A percentile compares a stretch with the other conserved stretches of the same genome.
These are phyloP conservation scores for Temnothorax unifasciatus DNA, from an alignment of 2,888 invertebrate genomes.

Conservation along the genomic window DNA sequence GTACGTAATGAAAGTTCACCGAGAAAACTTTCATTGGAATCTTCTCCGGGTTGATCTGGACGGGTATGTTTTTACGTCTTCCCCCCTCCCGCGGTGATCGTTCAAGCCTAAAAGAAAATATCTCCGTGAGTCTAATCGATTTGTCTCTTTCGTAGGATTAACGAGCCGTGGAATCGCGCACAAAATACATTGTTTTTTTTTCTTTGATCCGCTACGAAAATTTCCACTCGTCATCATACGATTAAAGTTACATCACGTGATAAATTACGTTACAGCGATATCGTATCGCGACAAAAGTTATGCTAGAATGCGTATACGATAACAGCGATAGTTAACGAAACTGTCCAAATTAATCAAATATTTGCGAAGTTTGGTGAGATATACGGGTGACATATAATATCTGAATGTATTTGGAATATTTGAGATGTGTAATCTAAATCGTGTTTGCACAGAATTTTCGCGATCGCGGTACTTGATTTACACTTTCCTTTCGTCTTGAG, in stretches of 20 bases:
- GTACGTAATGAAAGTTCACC: slow-evolving; percentile 80
- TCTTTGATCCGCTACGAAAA: background rate
- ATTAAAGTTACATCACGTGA: background rate
- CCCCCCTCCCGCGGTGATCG: slow-evolving; percentile 20
- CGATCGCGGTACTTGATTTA: slow-evolving; percentile 17
- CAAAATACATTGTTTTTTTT: background rate
- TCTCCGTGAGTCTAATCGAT: slow-evolving; percentile 1
- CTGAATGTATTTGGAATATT: background rate
- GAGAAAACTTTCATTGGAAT: slow-evolving; percentile 73
- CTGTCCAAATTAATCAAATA: slow-evolving; percentile 21
- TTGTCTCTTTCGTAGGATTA: slow-evolving; percentile 3
- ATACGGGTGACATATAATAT: background rate
- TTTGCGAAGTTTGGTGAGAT: slow-evolving; percentile 10
- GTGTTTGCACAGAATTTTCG: slow-evolving; percentile 26
- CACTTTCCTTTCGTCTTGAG: slow-evolving; percentile 38
- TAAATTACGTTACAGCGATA: background rate
- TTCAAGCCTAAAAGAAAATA: slow-evolving; percentile 42
- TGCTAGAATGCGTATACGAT: background rate
- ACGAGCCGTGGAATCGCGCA: slow-evolving; percentile 24
- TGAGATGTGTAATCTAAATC: slow-evolving; percentile 2
- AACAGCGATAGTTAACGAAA: slow-evolving; percentile 11
- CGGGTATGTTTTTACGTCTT: slow-evolving; percentile 63
- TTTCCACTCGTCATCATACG: slow-evolving; percentile 4
- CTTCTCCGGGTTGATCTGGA: slow-evolving; percentile 63
- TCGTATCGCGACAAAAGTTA: slow-evolving; percentile 15